These are phyloP conservation scores for Myioborus melanocephalus DNA, from an alignment of 2,797 vertebrate genomes.

Conservation along the genomic window DNA sequence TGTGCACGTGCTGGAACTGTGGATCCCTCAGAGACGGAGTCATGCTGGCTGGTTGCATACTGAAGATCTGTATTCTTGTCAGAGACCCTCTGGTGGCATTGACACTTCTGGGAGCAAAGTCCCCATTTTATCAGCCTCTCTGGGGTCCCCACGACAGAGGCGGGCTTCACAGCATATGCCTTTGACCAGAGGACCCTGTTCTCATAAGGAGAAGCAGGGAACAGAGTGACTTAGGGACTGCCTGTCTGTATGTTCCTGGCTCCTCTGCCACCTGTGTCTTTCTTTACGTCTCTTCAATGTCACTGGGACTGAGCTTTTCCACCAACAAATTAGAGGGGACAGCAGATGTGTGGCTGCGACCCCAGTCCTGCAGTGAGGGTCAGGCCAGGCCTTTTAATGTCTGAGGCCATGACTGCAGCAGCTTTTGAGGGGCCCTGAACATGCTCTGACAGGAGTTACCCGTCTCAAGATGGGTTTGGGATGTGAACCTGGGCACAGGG, in stretches of 20 bases:
- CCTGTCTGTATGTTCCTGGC: fast-evolving
- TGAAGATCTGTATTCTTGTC: not conserved
- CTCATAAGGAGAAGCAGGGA: not conserved
- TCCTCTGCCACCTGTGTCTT: not conserved
- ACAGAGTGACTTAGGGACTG: fast-evolving
- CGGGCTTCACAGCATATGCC: not conserved
- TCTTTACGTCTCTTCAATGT: not conserved
- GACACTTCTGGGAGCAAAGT: not conserved
- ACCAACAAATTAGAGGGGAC: not conserved
- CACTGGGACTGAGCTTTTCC: not conserved
- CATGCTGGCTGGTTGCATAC: not conserved
- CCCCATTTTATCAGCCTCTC: not conserved
- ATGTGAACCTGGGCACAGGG: fast-evolving
- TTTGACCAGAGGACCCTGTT: not conserved
- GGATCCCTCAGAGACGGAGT: not conserved
- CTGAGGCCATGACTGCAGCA: not conserved
- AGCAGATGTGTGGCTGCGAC: not conserved
- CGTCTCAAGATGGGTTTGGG: not conserved
- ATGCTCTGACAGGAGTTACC: not conserved
- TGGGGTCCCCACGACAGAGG: not conserved
- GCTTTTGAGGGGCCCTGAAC: not conserved
- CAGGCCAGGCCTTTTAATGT: not conserved
- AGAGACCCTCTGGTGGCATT: not conserved
- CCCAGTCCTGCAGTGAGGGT: not conserved
- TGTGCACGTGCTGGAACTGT: fast-evolving